Conservation (phyloP, 2,113 vertebrate species). For the Amphiprion ocellaris region DNA sequence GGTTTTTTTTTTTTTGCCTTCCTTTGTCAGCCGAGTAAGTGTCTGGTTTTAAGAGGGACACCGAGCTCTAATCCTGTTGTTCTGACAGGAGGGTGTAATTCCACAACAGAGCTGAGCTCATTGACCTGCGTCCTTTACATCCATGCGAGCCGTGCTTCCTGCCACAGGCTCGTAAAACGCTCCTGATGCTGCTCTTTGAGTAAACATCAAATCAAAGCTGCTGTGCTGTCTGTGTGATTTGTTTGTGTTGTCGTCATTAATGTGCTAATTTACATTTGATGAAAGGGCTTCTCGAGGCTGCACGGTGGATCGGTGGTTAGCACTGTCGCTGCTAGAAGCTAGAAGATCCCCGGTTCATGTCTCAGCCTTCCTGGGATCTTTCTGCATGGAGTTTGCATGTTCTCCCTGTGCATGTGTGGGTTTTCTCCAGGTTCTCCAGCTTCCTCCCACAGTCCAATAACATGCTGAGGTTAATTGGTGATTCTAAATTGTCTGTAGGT, state of each 20-base stretch:
- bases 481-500: no score
- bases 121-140: slow-evolving; percentile 61
- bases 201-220: slow-evolving; percentile 10
- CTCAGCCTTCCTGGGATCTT: no score
- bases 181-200: slow-evolving; percentile 3
- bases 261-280: neutral
- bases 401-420: no score
- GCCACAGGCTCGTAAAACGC: slow-evolving; percentile 1
- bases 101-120: slow-evolving; percentile 68
- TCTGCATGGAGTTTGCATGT: no score
- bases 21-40: slow-evolving; percentile 49
- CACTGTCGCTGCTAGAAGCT: no score
- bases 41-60: slow-evolving; percentile 69
- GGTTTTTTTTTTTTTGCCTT: slow-evolving; percentile 3
- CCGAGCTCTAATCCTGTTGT: slow-evolving; percentile 75
- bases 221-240: neutral
- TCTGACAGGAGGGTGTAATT: slow-evolving; percentile 74
- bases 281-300: neutral
- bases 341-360: no score
- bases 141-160: slow-evolving; percentile 22
- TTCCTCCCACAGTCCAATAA: no score
- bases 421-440: no score
- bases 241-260: neutral
- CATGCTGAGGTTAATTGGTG: no score
- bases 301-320: no score